Base-by-base conservation (phyloP, 2,888 invertebrate species). In the Linyphia triangularis region DNA sequence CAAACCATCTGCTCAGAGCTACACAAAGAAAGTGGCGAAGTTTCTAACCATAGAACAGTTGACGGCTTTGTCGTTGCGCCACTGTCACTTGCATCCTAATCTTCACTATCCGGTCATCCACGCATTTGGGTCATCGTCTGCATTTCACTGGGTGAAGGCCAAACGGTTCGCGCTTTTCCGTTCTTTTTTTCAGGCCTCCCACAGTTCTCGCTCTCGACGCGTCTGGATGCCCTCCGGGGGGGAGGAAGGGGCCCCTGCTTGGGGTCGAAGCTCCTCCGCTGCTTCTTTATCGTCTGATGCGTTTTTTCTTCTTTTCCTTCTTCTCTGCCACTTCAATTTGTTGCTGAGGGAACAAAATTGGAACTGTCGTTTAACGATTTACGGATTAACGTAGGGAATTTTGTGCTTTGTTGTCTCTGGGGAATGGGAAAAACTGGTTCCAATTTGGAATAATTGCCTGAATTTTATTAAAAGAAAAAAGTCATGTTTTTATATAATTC, bases 91-190 rank as follows among this genome's bases (percentile, higher is more conserved):
- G 65, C 51, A 73, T 43, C 33, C 65, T 19, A 70, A 82, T 82
- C 82, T 72, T 63, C 63, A n/a, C 73, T 75, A 77, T 63, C 63
- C 85, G 79, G 79, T 88, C 86, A 67, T 88, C 81, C 86, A 75
- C 81, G 81, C 81, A 88, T 88, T 88, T 88, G 73, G 86, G 86
- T 88, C 86, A 88, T 81, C 86, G 86, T 88, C 86, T 88, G 81
- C 75, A 69, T 65, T 51, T 88, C 86, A 81, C 86, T 88, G 86
- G 86, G 86, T 88, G 86, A 88, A 88, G 81, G 86, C 73, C 86
- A 88, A 82, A 81, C 37, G 75, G 59, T 75, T 72, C 30, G 43
- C 65, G 33, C 59, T 77, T 69, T 57, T 57, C 51, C 26, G 22
- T 72, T 43, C 63, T 69, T 69, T 37, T 72, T 61, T 61, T 40